phyloP scores from a whole-genome alignment of 2,113 vertebrate species.

The Morphnarchus princeps region DNA sequence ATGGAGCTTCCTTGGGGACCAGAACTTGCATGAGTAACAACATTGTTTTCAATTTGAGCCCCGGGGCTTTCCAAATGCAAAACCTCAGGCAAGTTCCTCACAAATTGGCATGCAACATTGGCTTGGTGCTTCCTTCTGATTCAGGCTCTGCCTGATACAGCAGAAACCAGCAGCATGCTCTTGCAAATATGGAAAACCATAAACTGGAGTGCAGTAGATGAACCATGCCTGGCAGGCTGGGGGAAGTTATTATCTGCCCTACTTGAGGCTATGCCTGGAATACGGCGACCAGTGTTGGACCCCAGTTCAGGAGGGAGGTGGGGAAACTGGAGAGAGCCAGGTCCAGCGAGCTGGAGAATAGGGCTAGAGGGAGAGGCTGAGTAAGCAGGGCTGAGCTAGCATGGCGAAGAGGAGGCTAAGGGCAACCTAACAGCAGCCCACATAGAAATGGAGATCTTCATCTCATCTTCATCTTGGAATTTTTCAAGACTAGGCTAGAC shows the following conservation, averaged over 20 bases:
- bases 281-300: not conserved
- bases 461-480: not conserved
- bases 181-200: not conserved
- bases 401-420: not conserved
- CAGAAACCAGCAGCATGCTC: not conserved
- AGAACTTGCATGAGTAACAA: not conserved
- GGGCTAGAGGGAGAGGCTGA: not conserved
- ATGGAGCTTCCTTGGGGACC: not conserved
- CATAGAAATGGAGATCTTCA: not conserved
- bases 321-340: not conserved
- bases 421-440: not conserved
- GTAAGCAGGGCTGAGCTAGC: accelerated
- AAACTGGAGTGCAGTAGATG: not conserved
- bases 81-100: conserved; percentile 44
- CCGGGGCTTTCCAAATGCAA: conserved; percentile 28
- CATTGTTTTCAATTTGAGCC: not conserved
- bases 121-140: not conserved
- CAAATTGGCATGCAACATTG: not conserved
- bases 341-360: not conserved
- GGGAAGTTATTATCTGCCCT: not conserved
- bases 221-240: not conserved
- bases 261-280: not conserved
- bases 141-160: not conserved
- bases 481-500: not conserved
- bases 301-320: not conserved